Evolutionary conservation across 2,888 invertebrate species (phyloP).

Genomic region (Carabus problematicus): DNA sequence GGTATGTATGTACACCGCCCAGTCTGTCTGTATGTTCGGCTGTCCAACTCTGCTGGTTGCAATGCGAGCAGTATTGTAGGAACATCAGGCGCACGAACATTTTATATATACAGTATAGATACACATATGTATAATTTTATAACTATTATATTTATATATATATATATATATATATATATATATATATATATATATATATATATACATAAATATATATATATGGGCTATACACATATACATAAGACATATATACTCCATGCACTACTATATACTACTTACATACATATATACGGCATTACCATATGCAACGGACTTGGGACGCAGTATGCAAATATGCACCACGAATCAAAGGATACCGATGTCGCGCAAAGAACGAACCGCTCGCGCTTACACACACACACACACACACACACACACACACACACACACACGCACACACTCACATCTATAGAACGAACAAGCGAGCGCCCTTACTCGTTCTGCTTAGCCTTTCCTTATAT

Average conservation of each 20-base stretch:
- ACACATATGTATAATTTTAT: too few species aligned
- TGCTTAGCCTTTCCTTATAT: too few species aligned
- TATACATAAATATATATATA: too few species aligned
- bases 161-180: too few species aligned
- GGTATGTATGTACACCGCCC: neutral
- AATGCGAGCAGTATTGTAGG: neutral
- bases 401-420: neutral
- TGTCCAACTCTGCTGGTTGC: neutral
- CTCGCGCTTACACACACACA: neutral
- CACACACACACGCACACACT: neutral
- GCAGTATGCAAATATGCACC: constrained; percentile 29
- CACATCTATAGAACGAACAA: neutral
- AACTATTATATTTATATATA: too few species aligned
- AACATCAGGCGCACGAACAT: too few species aligned
- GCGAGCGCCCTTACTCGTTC: too few species aligned
- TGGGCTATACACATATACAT: too few species aligned
- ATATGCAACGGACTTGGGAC: constrained; percentile 32
- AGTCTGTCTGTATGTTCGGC: constrained; percentile 3
- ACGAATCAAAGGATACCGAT: constrained; percentile 30
- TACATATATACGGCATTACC: constrained; percentile 24
- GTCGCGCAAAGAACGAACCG: constrained; percentile 15
- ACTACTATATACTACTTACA: neutral
- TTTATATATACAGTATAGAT: too few species aligned
- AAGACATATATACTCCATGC: too few species aligned
- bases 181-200: too few species aligned